A percentile compares a stretch with the other conserved stretches of the same genome.
Conservation (phyloP, 2,797 vertebrate species). For the Chromobotia macracanthus region DNA sequence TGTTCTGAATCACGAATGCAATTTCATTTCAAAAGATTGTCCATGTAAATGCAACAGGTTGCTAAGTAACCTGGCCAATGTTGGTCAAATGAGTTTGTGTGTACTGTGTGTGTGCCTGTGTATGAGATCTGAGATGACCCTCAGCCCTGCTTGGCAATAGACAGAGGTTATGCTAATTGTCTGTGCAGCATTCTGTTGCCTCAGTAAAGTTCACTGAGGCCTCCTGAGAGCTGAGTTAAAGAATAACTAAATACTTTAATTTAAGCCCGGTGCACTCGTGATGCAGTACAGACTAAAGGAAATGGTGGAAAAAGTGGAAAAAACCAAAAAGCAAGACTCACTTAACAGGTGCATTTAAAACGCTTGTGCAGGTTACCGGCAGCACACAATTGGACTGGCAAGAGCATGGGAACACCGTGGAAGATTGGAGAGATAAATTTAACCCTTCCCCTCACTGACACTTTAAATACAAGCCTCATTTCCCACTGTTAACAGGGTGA, state of each 20-base stretch:
- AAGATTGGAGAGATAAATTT: background rate
- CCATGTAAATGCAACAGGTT: background rate
- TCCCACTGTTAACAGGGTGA: background rate
- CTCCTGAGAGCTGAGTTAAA: background rate
- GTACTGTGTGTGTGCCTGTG: background rate
- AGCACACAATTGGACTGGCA: no score
- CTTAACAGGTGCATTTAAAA: background rate
- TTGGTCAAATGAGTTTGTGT: background rate
- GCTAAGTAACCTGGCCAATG: background rate
- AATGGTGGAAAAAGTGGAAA: background rate
- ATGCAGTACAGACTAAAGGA: background rate
- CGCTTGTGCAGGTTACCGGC: background rate
- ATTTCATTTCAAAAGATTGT: no score
- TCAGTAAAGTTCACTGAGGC: background rate
- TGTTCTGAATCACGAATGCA: background rate
- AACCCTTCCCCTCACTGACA: background rate
- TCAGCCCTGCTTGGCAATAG: slow-evolving; percentile 1
- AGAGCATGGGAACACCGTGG: background rate
- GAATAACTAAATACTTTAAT: slow-evolving; percentile 11
- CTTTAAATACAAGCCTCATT: background rate
- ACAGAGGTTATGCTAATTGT: background rate
- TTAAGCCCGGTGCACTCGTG: background rate
- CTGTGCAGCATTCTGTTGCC: slow-evolving; percentile 8
- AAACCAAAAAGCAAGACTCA: background rate
- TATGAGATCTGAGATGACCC: slow-evolving; percentile 3